A percentile compares a stretch with the other conserved stretches of the same genome.
phyloP scores from a whole-genome alignment of 2,888 invertebrate genomes.

The Microctonus hyperodae region DNA sequence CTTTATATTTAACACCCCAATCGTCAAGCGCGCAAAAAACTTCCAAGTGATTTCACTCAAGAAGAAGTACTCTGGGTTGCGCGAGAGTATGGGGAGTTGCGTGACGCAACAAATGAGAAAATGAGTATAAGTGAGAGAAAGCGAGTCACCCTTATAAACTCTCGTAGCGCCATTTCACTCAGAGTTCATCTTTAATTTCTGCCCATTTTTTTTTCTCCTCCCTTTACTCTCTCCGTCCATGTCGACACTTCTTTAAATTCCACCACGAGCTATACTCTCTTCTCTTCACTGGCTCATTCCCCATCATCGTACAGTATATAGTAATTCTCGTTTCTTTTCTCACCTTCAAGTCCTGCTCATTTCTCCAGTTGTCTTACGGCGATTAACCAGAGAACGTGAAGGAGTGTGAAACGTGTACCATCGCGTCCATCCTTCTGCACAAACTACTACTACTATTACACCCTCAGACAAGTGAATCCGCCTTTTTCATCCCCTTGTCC shows the following conservation, averaged over 20 bases:
- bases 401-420: conserved; percentile 44
- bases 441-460: neutral
- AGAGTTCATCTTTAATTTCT: conserved; percentile 64
- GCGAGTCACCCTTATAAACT: conserved; percentile 58
- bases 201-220: conserved; percentile 52
- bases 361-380: conserved; percentile 63
- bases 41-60: conserved; percentile 33
- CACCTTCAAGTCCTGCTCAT: conserved; percentile 56
- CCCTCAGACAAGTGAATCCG: conserved; percentile 25
- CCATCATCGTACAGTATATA: conserved; percentile 18
- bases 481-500: conserved; percentile 29
- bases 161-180: conserved; percentile 61
- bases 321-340: conserved; percentile 29
- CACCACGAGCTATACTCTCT: conserved; percentile 38
- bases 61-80: conserved; percentile 28
- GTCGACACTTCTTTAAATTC: conserved; percentile 60
- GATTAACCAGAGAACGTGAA: conserved; percentile 60
- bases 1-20: conserved; percentile 27
- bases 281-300: conserved; percentile 34
- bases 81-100: conserved; percentile 13
- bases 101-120: conserved; percentile 6
- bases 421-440: neutral
- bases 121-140: conserved; percentile 29
- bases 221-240: conserved; percentile 44
- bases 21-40: conserved; percentile 20